phyloP scores from a whole-genome alignment of 2,888 invertebrate species.

The Trimorus sp. region DNA sequence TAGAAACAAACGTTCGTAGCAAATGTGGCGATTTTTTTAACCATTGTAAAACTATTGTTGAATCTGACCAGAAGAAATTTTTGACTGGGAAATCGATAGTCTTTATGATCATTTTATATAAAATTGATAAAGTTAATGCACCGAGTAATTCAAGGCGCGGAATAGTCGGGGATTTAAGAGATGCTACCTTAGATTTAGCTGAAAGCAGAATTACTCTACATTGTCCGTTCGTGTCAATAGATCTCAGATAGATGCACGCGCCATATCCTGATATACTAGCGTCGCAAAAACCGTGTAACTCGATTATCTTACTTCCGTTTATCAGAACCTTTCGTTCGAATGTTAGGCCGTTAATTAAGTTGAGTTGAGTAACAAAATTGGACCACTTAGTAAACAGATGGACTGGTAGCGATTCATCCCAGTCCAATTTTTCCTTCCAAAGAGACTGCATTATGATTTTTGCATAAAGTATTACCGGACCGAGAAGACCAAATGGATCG shows the following conservation, averaged over 20 bases:
- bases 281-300: slow-evolving; percentile 1
- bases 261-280: background rate
- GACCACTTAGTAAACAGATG: background rate
- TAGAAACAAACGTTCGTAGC: slow-evolving; percentile 28
- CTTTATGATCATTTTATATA: slow-evolving; percentile 3
- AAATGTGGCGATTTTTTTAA: slow-evolving; percentile 12
- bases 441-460: background rate
- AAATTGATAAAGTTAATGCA: slow-evolving; percentile 5
- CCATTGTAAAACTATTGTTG: slow-evolving; percentile 26
- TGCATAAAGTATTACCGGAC: background rate
- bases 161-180: background rate
- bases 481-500: background rate
- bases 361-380: background rate
- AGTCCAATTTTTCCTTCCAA: background rate
- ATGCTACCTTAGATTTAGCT: background rate
- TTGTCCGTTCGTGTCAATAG: background rate
- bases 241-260: slow-evolving; percentile 1
- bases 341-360: background rate
- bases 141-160: slow-evolving; percentile 6
- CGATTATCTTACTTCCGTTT: background rate
- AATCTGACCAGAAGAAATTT: slow-evolving; percentile 23
- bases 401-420: slow-evolving; percentile 4
- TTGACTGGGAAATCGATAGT: slow-evolving; percentile 2
- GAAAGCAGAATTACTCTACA: background rate
- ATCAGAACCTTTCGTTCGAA: background rate